These are phyloP conservation scores for Rhabdomys dilectus DNA, from an alignment of 2,113 vertebrate species.

Conservation along the genomic window DNA sequence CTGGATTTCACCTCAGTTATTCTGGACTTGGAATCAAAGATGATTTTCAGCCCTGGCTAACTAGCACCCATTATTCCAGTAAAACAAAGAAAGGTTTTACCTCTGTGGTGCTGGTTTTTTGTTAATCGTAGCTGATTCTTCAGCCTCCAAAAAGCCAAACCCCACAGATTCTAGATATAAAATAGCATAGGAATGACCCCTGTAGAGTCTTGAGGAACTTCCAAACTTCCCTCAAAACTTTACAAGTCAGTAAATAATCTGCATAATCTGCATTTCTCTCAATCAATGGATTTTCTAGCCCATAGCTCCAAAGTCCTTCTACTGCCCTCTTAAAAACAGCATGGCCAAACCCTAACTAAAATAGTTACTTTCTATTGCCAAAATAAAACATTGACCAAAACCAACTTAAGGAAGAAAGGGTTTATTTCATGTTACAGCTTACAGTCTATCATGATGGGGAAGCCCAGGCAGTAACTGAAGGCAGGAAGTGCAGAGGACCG, in stretches of 20 bases:
- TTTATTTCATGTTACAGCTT: background rate
- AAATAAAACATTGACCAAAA: background rate
- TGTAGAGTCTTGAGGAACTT: background rate
- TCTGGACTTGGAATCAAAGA: background rate
- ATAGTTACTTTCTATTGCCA: background rate
- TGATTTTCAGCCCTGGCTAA: background rate
- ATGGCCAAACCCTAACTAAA: background rate
- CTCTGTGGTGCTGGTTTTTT: background rate
- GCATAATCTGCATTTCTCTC: background rate
- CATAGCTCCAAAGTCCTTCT: background rate
- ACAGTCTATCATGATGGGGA: background rate
- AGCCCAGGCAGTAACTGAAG: background rate
- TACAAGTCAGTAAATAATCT: background rate
- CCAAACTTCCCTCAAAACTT: background rate
- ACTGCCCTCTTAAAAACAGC: background rate
- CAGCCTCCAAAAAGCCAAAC: background rate
- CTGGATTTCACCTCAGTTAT: background rate
- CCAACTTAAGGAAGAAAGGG: background rate
- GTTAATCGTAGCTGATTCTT: background rate
- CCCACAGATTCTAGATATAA: background rate
- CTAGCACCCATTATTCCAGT: background rate
- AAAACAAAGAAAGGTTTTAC: background rate
- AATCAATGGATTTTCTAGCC: background rate
- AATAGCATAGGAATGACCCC: background rate
- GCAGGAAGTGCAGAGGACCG: background rate